Base-by-base conservation (phyloP, 2,888 invertebrate genomes). In the Altica lythri region DNA sequence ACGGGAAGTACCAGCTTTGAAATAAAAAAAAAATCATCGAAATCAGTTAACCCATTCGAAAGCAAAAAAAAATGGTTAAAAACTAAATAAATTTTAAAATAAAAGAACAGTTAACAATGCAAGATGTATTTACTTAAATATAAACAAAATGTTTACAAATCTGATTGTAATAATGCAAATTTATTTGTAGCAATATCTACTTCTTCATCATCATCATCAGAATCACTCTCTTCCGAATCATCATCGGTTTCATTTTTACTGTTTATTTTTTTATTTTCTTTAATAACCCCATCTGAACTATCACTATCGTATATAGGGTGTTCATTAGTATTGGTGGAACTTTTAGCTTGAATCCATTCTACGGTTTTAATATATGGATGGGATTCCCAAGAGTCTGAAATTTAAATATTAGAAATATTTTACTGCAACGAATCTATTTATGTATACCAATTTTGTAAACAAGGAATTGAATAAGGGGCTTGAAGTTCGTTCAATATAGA, bases 261-360 rank as follows among this genome's bases (percentile, higher is more conserved):
- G 1, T 37, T 13, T 12, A 51, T 42, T 1, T 46, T 17, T 14
- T 17, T 37, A n/a, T 32, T 44, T 14, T 30, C 51, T 47, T 49
- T 10, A 25, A 22, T 22, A 10, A 59, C 55, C 44, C 57, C 55
- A 49, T 67, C 63, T 14, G 59, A 60, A 37, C 45, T 16, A 37
- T 64, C 59, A 10, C 51, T 51, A n/a, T 55, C 40, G 44, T n/a
- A 44, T 10, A 10, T 13, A 30, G 10, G 9, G 13, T 48, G 12
- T 19, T 35, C 17, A 29, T 46, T 42, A 16, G 5, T 50, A 13
- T 13, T 2, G 12, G 34, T 9, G 1, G 8, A 3, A 32, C 3
- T 77, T 22, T 79, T 71, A 0, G 87, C 86, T 75, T 88, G 87
- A 46, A 89, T 85, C 84, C 85, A 85, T 58, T 79, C 79, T 0